Base-by-base conservation (phyloP, 2,888 invertebrate species). In the Ypsolopha scabrella region DNA sequence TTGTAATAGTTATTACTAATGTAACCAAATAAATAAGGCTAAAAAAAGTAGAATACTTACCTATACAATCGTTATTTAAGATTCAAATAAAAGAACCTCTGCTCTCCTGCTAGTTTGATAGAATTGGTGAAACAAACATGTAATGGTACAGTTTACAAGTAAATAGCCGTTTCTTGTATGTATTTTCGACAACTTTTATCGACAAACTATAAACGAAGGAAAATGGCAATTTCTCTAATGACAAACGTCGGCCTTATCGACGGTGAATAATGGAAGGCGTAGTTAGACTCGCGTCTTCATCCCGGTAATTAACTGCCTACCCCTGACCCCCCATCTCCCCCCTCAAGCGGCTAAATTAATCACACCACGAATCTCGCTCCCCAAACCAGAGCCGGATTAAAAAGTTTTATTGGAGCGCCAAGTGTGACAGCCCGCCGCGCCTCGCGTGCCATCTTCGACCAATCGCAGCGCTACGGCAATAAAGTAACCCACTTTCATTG, bases 231-330 rank as follows among this genome's bases (percentile, higher is more conserved):
- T 75, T 72, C 78, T 76, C 62, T 59, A 68, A 76, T 80, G 85
- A 85, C 83, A 85, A 83, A 83, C 73, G 77, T 76, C 76, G 64
- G 65, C 69, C 76, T 76, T 78, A 80, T 80, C 80, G 79, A 67
- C 76, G 77, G 78, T 85, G 77, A 83, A 81, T 83, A 82, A 83
- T 82, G 78, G 73, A 79, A 72, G 74, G 68, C 72, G 80, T 79
- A 81, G 78, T 85, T 83, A 83, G 80, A 77, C 68, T 66, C 72
- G 80, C 80, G 82, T 86, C 85, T 86, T 86, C 83, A 83, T 85
- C 79, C 77, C 67, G 76, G 74, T 82, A 85, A 86, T 86, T 86
- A 86, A 82, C 73, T 53, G 65, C 58, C 64, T 57, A 60, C 68
- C 65, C 60, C 65, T 55, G 55, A 53, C 51, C 60, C 54, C 24